A percentile compares a stretch with the other conserved stretches of the same genome.
Conservation (phyloP, 2,888 invertebrate genomes). For the Nematopogon swammerdamellus region DNA sequence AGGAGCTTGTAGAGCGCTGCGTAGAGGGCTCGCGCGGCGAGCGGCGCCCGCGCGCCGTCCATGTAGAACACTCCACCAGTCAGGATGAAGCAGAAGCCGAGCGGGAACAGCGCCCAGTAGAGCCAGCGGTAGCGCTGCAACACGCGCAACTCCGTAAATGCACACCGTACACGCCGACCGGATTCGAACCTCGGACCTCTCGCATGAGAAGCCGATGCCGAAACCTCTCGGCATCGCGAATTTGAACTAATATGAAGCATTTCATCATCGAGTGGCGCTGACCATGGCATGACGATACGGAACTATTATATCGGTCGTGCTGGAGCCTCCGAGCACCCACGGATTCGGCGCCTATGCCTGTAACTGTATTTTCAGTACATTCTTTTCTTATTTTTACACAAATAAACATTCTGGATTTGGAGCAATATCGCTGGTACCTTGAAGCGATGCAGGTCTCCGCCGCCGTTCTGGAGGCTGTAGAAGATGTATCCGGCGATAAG, state of each 20-base stretch:
- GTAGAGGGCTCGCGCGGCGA: slow-evolving; percentile 7
- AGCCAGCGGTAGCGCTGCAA: slow-evolving; percentile 27
- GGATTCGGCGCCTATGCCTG: no score
- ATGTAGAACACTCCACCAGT: slow-evolving; percentile 8
- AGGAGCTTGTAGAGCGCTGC: slow-evolving; percentile 5
- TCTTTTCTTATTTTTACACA: no score
- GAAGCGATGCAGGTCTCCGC: slow-evolving; percentile 21
- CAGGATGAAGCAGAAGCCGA: slow-evolving; percentile 3
- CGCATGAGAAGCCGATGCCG: no score
- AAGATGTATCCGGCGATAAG: slow-evolving; percentile 34
- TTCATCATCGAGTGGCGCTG: not conserved
- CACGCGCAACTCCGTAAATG: no score
- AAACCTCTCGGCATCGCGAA: no score
- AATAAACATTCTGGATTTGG: no score
- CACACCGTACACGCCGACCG: no score
- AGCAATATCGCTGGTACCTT: slow-evolving; percentile 30
- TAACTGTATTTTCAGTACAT: no score
- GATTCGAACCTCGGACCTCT: no score
- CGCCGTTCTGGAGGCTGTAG: slow-evolving; percentile 26
- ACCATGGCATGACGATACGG: slow-evolving; percentile 23
- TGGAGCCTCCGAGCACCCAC: slow-evolving; percentile 29
- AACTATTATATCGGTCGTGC: slow-evolving; percentile 23
- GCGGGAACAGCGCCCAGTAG: slow-evolving; percentile 8
- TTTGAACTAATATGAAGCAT: no score
- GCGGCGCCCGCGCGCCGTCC: slow-evolving; percentile 7